Evolutionary conservation across 2,888 invertebrate species (phyloP).

Genomic region (Drosophila planitibia): DNA sequence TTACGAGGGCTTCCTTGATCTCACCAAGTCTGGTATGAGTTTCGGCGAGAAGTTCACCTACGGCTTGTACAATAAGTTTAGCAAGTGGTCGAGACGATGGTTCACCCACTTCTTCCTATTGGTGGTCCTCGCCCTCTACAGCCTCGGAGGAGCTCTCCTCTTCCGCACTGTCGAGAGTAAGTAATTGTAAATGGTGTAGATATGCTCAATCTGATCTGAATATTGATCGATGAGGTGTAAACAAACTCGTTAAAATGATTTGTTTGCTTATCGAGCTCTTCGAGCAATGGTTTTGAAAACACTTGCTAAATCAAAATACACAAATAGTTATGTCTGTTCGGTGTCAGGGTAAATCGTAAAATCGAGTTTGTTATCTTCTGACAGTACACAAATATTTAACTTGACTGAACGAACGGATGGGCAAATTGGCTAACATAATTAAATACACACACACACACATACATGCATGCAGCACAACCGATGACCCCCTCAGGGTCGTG

Average conservation of each 20-base stretch:
- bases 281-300: conserved; percentile 54
- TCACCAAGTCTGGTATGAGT: conserved; percentile 93
- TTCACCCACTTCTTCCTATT: conserved; percentile 95
- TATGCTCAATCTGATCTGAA: not conserved
- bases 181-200: conserved; percentile 35
- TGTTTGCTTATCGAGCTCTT: conserved; percentile 70
- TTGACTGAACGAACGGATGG: conserved; percentile 28
- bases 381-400: conserved; percentile 36
- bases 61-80: conserved; percentile 92
- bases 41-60: conserved; percentile 93
- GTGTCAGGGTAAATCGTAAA: conserved; percentile 32
- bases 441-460: conserved; percentile 9
- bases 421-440: conserved; percentile 15
- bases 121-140: conserved; percentile 91
- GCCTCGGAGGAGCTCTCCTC: conserved; percentile 92
- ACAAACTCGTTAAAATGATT: conserved; percentile 41
- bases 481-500: conserved; percentile 4
- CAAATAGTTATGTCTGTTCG: conserved; percentile 25
- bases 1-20: conserved; percentile 91
- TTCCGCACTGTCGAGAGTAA: conserved; percentile 93
- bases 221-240: conserved; percentile 13
- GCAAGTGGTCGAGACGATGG: conserved; percentile 92
- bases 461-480: conserved; percentile 28
- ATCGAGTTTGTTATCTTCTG: conserved; percentile 41
- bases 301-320: conserved; percentile 52